Conservation (phyloP, 2,888 invertebrate genomes). For the Gastrophysa polygoni region DNA sequence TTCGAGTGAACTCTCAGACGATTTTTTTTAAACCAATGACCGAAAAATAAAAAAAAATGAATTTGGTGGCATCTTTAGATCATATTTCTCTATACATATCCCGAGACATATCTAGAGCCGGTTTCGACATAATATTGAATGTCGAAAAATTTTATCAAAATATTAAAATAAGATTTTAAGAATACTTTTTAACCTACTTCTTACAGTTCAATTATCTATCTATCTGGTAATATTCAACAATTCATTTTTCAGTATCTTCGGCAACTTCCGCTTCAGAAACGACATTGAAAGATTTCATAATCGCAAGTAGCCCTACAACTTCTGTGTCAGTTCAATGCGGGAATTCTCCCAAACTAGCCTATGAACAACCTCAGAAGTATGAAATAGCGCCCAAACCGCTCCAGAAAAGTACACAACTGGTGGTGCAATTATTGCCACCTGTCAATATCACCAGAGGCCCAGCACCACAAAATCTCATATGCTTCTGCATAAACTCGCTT, state of each 20-base stretch:
- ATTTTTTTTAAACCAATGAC: too few relatives aligned
- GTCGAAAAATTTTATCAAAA: too few relatives aligned
- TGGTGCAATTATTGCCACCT: slow-evolving; percentile 41
- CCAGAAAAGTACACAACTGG: slow-evolving; percentile 11
- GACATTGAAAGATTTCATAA: neutral
- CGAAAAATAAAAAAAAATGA: too few relatives aligned
- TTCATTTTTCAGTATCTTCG: neutral
- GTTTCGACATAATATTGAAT: too few relatives aligned
- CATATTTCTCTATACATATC: too few relatives aligned
- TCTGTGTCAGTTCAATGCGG: neutral
- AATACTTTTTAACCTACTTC: too few relatives aligned
- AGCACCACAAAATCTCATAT: slow-evolving; percentile 61
- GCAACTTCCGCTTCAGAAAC: neutral
- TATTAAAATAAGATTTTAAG: too few relatives aligned
- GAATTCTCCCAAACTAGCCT: neutral
- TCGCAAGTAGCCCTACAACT: neutral
- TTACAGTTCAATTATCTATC: too few relatives aligned
- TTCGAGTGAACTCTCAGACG: too few relatives aligned
- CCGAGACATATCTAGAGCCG: too few relatives aligned
- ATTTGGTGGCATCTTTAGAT: too few relatives aligned
- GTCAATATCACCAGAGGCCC: slow-evolving; percentile 62
- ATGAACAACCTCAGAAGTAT: neutral
- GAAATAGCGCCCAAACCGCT: slow-evolving; percentile 2
- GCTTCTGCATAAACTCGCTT: slow-evolving; percentile 60
- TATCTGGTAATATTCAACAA: too few relatives aligned